Percentiles rank a stretch among this genome's conserved stretches.
phyloP scores from a whole-genome alignment of 2,888 invertebrate species.

The Diarsia dahlii region DNA sequence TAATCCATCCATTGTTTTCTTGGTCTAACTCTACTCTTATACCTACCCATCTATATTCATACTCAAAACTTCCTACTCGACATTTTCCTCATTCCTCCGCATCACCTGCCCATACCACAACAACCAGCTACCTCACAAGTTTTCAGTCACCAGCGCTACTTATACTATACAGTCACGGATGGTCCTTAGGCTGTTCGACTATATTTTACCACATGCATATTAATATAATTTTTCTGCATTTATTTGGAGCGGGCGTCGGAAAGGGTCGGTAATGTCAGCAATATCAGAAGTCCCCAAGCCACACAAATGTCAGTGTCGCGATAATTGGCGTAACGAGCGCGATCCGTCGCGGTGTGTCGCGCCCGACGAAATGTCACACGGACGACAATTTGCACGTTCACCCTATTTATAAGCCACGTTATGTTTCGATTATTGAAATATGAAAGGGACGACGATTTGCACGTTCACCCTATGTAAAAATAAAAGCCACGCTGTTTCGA shows the following conservation, averaged over 20 bases:
- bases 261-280: conserved; percentile 48
- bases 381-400: conserved; percentile 60
- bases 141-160: no score
- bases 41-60: no score
- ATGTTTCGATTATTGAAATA: conserved; percentile 9
- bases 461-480: conserved; percentile 57
- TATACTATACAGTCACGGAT: background rate
- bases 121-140: no score
- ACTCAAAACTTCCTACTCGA: no score
- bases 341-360: conserved; percentile 76
- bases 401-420: conserved; percentile 49
- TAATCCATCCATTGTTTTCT: no score
- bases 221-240: background rate
- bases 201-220: background rate
- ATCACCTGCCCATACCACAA: no score
- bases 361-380: conserved; percentile 73
- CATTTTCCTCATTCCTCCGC: no score
- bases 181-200: background rate
- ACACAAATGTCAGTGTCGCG: conserved; percentile 77
- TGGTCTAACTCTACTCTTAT: no score
- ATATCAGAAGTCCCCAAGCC: conserved; percentile 61
- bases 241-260: background rate
- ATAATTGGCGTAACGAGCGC: conserved; percentile 73
- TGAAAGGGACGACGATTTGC: background rate
- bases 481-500: conserved; percentile 16